Evolutionary conservation across 2,113 vertebrate genomes (phyloP).

Genomic region (Chiloscyllium plagiosum): DNA sequence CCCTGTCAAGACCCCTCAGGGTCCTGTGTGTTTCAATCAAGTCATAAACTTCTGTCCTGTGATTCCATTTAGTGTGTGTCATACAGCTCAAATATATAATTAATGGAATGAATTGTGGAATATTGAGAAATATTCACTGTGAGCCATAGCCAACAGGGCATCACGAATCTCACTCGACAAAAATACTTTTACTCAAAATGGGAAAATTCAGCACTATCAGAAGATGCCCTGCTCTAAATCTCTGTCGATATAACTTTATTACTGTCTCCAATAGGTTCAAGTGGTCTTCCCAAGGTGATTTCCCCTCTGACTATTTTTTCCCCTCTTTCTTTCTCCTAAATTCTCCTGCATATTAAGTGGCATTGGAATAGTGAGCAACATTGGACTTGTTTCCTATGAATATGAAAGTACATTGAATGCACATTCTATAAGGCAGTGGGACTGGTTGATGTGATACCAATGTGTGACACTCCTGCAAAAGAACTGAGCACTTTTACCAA

Average conservation of each 20-base stretch:
- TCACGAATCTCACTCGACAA: no score
- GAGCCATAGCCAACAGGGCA: no score
- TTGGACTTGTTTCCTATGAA: neutral
- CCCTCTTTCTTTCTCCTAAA: neutral
- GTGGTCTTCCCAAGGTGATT: neutral
- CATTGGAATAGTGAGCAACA: neutral
- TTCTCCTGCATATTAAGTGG: neutral
- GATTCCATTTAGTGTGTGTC: no score
- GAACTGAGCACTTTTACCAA: neutral
- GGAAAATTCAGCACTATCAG: neutral
- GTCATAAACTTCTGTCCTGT: no score
- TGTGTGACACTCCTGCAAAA: neutral
- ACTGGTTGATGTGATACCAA: neutral
- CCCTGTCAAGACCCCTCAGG: no score
- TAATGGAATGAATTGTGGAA: no score
- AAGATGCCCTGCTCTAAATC: neutral
- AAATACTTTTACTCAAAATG: no score
- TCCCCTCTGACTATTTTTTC: neutral
- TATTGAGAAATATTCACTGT: no score
- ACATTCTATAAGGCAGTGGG: neutral
- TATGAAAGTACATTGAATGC: neutral
- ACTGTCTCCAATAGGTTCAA: neutral
- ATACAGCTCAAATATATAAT: no score
- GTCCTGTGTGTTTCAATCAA: no score
- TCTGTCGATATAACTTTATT: neutral